phyloP scores from a whole-genome alignment of 2,888 invertebrate genomes.

The Morpho helenor region DNA sequence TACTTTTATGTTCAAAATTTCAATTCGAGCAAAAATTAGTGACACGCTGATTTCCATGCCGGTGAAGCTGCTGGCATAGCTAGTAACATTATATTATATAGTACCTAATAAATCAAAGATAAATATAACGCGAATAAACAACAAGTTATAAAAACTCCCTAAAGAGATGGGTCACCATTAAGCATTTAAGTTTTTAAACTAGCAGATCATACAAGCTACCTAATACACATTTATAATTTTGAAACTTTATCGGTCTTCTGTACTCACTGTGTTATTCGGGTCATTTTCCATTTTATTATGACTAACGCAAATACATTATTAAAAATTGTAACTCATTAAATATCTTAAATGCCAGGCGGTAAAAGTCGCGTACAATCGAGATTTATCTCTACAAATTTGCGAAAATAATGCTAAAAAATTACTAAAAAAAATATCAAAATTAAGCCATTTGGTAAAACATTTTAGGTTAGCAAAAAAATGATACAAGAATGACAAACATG shows the following conservation, averaged over 20 bases:
- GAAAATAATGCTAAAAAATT: conserved; percentile 72
- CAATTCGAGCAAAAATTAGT: too few species aligned
- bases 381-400: conserved; percentile 71
- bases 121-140: too few species aligned
- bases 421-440: conserved; percentile 65
- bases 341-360: conserved; percentile 48
- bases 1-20: too few species aligned
- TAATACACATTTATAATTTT: background rate
- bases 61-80: too few species aligned
- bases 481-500: conserved; percentile 74
- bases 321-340: conserved; percentile 61
- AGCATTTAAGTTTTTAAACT: too few species aligned
- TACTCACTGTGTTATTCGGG: conserved; percentile 76
- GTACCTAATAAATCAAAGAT: too few species aligned
- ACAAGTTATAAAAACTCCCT: too few species aligned
- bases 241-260: background rate
- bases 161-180: too few species aligned
- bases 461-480: conserved; percentile 79
- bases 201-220: too few species aligned
- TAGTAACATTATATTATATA: too few species aligned
- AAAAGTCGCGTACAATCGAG: conserved; percentile 68
- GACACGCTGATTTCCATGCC: too few species aligned
- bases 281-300: conserved; percentile 72
- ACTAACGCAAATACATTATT: conserved; percentile 70
- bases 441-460: conserved; percentile 79